These are phyloP conservation scores for Gymnoscopelus microlampas DNA, from an alignment of 2,797 vertebrate species.

Conservation along the genomic window DNA sequence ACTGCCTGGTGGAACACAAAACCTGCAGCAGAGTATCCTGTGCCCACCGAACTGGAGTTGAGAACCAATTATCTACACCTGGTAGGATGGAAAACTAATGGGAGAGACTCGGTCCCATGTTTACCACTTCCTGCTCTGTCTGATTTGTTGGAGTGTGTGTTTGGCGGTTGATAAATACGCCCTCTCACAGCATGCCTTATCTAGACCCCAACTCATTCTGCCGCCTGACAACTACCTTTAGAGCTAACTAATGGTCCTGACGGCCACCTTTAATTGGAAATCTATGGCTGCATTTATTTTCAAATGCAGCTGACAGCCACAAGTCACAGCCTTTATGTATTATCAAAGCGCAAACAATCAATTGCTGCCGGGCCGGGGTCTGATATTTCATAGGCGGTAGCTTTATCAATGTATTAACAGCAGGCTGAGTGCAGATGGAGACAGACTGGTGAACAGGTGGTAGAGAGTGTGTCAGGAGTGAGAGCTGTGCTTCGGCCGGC, in stretches of 20 bases:
- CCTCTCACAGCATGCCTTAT: constrained; percentile 63
- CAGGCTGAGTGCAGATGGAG: constrained; percentile 13
- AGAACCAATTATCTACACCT: too few species aligned
- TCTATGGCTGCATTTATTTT: constrained; percentile 82
- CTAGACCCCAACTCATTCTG: constrained; percentile 61
- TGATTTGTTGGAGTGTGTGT: constrained; percentile 25
- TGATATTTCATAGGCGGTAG: constrained; percentile 70
- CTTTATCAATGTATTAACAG: constrained; percentile 42
- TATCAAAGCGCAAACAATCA: constrained; percentile 74
- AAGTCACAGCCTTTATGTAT: constrained; percentile 74
- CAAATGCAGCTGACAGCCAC: constrained; percentile 71
- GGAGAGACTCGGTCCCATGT: too few species aligned
- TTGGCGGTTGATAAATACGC: constrained; percentile 64
- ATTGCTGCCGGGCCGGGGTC: constrained; percentile 58
- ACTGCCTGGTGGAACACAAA: too few species aligned
- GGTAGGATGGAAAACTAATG: too few species aligned
- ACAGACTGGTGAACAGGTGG: constrained; percentile 24
- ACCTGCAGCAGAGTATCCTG: too few species aligned
- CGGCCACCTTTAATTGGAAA: constrained; percentile 83
- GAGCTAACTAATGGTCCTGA: constrained; percentile 76
- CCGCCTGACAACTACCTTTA: constrained; percentile 77
- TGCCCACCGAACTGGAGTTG: too few species aligned
- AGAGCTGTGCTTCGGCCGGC: constrained; percentile 5
- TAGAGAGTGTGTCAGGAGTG: constrained; percentile 19
- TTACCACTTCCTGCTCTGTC: not conserved